phyloP scores from a whole-genome alignment of 2,888 invertebrate species.

The Altica lythri region DNA sequence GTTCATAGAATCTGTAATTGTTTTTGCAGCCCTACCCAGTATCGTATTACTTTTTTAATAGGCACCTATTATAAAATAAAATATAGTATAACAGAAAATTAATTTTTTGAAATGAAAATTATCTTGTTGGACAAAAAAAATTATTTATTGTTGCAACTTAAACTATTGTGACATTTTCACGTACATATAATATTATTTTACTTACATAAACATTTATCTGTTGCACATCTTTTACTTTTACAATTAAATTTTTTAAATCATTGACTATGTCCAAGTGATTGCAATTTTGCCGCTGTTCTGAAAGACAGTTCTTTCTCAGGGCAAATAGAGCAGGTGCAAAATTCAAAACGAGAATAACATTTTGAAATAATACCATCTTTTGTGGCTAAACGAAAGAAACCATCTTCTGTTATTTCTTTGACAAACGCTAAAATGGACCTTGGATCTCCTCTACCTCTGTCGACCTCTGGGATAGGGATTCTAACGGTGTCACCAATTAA shows the following conservation, averaged over 20 bases:
- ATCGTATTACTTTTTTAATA: too few relatives aligned
- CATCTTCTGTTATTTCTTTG: neutral
- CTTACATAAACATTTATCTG: neutral
- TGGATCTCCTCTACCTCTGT: conserved; percentile 26
- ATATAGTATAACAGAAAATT: too few relatives aligned
- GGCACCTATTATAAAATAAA: too few relatives aligned
- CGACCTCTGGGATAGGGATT: conserved; percentile 29
- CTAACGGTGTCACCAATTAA: conserved; percentile 29
- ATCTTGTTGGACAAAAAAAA: too few relatives aligned
- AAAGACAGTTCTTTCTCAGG: neutral
- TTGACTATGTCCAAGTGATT: conserved; percentile 1
- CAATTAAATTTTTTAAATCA: conserved; percentile 4
- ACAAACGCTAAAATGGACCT: conserved; percentile 8
- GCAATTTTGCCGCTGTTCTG: conserved; percentile 4
- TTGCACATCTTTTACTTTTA: conserved; percentile 3
- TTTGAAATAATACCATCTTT: neutral
- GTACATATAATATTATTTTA: neutral
- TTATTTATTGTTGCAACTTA: conserved; percentile 4
- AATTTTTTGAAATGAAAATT: too few relatives aligned
- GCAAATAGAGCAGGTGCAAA: neutral
- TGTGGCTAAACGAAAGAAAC: neutral
- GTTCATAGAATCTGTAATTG: too few relatives aligned
- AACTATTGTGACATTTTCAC: conserved; percentile 1
- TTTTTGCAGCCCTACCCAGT: too few relatives aligned
- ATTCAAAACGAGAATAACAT: neutral